These are phyloP conservation scores for Orycteropus afer DNA, from an alignment of 2,113 vertebrate species.

Conservation along the genomic window DNA sequence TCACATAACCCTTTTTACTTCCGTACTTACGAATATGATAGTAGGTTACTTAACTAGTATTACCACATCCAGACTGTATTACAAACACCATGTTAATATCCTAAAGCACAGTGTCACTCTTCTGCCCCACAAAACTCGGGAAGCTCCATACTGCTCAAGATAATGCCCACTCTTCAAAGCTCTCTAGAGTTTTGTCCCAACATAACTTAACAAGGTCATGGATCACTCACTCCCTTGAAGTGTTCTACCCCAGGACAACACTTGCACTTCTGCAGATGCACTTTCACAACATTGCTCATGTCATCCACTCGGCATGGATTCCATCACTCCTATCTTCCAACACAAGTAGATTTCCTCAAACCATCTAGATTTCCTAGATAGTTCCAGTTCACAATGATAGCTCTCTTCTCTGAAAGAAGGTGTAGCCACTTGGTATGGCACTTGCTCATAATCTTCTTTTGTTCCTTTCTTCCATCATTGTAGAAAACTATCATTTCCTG, in stretches of 20 bases:
- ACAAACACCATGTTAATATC: background rate
- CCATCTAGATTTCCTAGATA: too few species aligned
- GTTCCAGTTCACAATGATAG: fast-evolving
- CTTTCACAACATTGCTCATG: background rate
- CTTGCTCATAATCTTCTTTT: background rate
- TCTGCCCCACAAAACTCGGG: background rate
- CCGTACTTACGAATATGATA: background rate
- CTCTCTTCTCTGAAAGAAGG: background rate
- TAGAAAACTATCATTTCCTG: background rate
- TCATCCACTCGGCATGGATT: background rate
- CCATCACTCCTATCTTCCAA: background rate
- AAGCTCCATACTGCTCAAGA: background rate
- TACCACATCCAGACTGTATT: background rate
- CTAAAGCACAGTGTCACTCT: background rate
- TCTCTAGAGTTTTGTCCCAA: too few species aligned
- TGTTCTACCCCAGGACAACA: background rate
- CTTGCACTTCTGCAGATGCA: background rate
- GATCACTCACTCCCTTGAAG: background rate
- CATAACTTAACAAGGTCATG: background rate
- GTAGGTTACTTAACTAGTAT: background rate
- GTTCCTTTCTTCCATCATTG: background rate
- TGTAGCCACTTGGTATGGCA: fast-evolving
- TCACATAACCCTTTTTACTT: background rate
- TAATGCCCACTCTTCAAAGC: background rate
- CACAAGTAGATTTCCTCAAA: background rate